phyloP scores from a whole-genome alignment of 2,113 vertebrate species.

The Manacus vitellinus region DNA sequence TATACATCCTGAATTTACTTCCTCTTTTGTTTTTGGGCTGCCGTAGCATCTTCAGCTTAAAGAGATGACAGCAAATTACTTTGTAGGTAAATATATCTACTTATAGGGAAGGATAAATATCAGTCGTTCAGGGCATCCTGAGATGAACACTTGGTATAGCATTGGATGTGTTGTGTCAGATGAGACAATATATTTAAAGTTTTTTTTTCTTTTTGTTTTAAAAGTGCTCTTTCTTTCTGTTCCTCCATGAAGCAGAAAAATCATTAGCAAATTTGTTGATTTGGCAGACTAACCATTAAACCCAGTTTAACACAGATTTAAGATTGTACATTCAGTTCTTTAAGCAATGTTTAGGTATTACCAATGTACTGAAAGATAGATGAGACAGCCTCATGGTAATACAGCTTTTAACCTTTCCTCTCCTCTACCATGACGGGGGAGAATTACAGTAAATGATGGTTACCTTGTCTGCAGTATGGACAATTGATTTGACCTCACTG shows the following conservation, averaged over 20 bases:
- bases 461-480: constrained; percentile 80
- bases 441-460: constrained; percentile 91
- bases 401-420: constrained; percentile 88
- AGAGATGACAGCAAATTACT: neutral
- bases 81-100: neutral
- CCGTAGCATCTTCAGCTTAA: neutral
- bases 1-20: constrained; percentile 35
- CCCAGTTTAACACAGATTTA: constrained; percentile 1
- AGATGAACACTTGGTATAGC: neutral
- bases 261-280: neutral
- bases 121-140: neutral
- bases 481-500: constrained; percentile 88
- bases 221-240: neutral
- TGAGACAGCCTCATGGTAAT: constrained; percentile 72
- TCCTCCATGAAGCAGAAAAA: neutral
- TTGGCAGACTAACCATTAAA: neutral
- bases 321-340: constrained; percentile 34
- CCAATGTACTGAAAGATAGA: constrained; percentile 76
- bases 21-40: neutral
- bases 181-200: neutral
- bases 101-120: neutral
- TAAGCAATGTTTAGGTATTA: constrained; percentile 72
- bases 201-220: neutral
- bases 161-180: neutral
- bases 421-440: constrained; percentile 84